Base-by-base conservation (phyloP, 2,888 invertebrate species). In the Oscheius sp. region DNA sequence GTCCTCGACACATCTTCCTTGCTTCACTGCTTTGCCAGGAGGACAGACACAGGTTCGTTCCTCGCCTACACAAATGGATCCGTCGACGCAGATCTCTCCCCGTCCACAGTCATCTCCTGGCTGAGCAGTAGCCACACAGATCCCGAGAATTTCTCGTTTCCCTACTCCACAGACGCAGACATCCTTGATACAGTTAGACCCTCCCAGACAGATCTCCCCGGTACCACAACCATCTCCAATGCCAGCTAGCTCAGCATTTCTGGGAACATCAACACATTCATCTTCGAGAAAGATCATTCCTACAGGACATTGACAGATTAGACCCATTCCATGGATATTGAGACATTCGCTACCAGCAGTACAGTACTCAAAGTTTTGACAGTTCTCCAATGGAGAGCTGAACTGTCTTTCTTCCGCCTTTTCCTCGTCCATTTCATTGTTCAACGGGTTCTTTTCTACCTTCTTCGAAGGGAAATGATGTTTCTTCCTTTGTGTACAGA, bases 81-180 rank as follows among this genome's bases (percentile, higher is more conserved):
- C 80, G 12, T 74, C 74, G 2, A 75, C 68, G 51, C 84, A 84
- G n/a, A 82, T 66, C 56, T 82, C 80, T 28, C 83, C 83, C 12
- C 72, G 67, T n/a, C 68, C 73, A 66, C 84, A 84, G 6, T 74
- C 68, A 17, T 80, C 81, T 9, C 81, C 83, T 1, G 84, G 83
- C 17, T 69, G 30, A 0, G 82, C 73, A 2, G 71, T 66, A 44
- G 54, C 45, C 1, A 83, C 71, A 61, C 83, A 83, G 44, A 81
- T 75, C 0, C 82, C 83, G 9, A 77, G 75, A n/a, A 79, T 70
- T 14, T 77, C 67, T 22, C 69, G 57, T 63, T 68, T 71, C 0
- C 72, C 76, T 1, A 62, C 56, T 2, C 57, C 41, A 56, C 83
- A 83, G 6, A 49, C 20, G 56, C 83, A 83, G 24, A 59, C 65